These are phyloP conservation scores for Saccopteryx bilineata DNA, from an alignment of 2,113 vertebrate species.

Conservation along the genomic window DNA sequence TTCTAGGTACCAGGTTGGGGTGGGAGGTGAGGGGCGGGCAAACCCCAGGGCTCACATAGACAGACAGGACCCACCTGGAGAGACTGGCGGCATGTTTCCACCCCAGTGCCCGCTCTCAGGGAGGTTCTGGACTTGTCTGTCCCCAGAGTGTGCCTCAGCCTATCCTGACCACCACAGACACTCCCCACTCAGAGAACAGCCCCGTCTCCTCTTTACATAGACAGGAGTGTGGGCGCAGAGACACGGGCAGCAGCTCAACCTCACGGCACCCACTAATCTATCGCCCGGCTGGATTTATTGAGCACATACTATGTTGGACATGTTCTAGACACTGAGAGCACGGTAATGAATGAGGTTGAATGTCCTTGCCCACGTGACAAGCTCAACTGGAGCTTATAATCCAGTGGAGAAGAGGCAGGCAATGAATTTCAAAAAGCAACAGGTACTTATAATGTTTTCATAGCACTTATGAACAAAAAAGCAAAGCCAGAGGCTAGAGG, in stretches of 20 bases:
- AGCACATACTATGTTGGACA: no score
- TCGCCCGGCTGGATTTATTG: no score
- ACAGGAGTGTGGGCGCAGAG: not conserved
- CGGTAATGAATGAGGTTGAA: not conserved
- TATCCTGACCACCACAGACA: not conserved
- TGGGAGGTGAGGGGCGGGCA: not conserved
- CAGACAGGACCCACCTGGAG: not conserved
- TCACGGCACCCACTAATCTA: not conserved
- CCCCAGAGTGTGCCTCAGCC: not conserved
- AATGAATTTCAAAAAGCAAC: not conserved
- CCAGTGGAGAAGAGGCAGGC: not conserved
- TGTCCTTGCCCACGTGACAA: not conserved
- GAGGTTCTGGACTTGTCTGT: not conserved
- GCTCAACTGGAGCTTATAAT: no score
- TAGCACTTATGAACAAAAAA: not conserved
- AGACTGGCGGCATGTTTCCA: accelerated
- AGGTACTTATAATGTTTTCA: not conserved
- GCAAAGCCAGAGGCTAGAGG: not conserved
- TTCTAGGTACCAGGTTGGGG: not conserved
- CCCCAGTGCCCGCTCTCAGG: not conserved
- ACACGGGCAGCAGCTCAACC: not conserved
- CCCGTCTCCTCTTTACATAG: accelerated
- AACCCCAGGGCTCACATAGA: not conserved
- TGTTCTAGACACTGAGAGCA: not conserved
- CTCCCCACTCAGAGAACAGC: no score